Conservation (phyloP, 2,797 vertebrate genomes). For the Poecile montanus region DNA sequence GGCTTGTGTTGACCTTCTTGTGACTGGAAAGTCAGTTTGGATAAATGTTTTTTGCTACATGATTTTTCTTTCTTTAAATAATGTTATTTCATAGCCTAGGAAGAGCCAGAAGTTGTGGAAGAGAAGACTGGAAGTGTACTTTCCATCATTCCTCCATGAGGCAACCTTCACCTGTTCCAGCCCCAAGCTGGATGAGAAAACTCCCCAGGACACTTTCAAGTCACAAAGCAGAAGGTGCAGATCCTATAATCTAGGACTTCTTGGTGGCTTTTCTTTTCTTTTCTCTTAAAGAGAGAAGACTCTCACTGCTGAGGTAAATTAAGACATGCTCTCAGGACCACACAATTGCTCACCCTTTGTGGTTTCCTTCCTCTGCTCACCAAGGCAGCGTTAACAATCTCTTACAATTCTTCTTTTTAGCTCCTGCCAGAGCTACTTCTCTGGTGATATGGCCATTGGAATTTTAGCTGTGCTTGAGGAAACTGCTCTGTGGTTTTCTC, state of each 20-base stretch:
- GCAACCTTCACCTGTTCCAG: neutral
- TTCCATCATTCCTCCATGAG: neutral
- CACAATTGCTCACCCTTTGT: neutral
- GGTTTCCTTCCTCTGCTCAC: neutral
- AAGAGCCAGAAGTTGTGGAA: neutral
- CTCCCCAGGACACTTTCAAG: neutral
- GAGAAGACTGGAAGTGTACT: neutral
- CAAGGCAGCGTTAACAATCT: neutral
- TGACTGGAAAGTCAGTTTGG: conserved; percentile 50
- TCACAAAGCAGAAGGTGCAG: neutral
- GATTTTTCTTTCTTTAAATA: conserved; percentile 30
- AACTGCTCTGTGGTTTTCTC: neutral
- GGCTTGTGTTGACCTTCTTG: conserved; percentile 31
- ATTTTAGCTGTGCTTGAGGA: neutral
- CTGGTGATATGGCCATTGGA: no score
- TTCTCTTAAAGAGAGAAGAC: neutral
- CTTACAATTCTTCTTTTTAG: neutral
- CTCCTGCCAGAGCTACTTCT: neutral
- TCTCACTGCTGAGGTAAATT: neutral
- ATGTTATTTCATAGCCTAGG: conserved; percentile 12
- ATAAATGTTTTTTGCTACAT: neutral
- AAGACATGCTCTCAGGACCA: neutral
- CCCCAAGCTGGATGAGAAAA: neutral
- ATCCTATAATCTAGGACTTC: neutral
- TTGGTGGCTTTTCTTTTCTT: neutral